Conservation (phyloP, 2,888 invertebrate species). For the Rhingia campestris region DNA sequence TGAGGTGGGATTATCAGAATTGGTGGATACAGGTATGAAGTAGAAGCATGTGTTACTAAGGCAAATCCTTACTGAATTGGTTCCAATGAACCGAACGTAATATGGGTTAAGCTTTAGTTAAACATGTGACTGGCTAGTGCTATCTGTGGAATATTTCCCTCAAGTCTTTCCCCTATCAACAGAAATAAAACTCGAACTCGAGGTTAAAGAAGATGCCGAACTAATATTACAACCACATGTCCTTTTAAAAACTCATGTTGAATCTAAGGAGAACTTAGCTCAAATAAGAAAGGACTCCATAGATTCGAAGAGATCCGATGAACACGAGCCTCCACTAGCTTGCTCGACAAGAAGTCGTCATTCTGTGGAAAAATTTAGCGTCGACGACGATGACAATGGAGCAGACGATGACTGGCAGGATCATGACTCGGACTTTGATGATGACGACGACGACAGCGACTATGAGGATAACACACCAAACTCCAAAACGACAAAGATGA, state of each 20-base stretch:
- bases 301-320: conserved; percentile 4
- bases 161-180: neutral
- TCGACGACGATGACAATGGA: conserved; percentile 29
- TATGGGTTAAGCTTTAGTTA: neutral
- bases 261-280: neutral
- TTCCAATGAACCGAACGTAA: too few species aligned
- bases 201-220: conserved; percentile 55
- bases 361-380: conserved; percentile 20
- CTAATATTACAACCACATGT: neutral
- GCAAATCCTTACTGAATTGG: too few species aligned
- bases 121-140: neutral
- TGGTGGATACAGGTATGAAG: conserved; percentile 47
- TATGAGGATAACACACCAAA: conserved; percentile 29
- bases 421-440: conserved; percentile 37
- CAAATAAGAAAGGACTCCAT: conserved; percentile 15
- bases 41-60: neutral
- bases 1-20: conserved; percentile 13
- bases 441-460: conserved; percentile 64
- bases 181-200: conserved; percentile 64
- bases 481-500: conserved; percentile 16
- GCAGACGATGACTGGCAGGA: conserved; percentile 43
- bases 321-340: conserved; percentile 21
- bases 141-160: neutral
- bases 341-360: conserved; percentile 56
- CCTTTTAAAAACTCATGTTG: neutral